Conservation (phyloP, 2,113 vertebrate species). For the Hiodon alosoides region DNA sequence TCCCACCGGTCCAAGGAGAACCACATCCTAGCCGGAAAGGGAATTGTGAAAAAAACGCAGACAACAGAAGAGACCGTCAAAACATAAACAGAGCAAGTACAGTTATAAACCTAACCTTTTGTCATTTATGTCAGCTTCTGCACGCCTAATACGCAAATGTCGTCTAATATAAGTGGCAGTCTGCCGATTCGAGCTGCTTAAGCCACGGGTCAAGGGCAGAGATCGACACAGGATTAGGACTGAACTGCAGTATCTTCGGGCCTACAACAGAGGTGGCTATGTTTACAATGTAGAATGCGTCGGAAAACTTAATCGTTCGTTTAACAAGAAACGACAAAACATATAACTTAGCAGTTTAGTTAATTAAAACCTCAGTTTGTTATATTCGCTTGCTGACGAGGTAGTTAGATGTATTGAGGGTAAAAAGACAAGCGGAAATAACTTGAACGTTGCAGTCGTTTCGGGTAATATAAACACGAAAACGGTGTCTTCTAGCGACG, state of each 20-base stretch:
- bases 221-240: constrained; percentile 54
- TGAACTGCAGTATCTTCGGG: constrained; percentile 50
- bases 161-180: constrained; percentile 25
- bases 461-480: no score
- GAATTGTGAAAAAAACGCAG: constrained; percentile 34
- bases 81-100: constrained; percentile 64
- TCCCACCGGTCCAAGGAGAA: constrained; percentile 4
- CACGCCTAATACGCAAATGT: constrained; percentile 39
- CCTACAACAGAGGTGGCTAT: constrained; percentile 43
- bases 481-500: no score
- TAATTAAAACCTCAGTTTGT: no score
- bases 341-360: no score
- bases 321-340: no score
- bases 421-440: no score
- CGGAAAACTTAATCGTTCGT: background rate
- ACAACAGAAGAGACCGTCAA: constrained; percentile 48
- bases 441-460: no score
- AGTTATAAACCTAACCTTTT: constrained; percentile 9
- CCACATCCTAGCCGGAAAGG: constrained; percentile 48
- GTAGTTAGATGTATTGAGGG: no score
- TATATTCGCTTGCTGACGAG: no score
- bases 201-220: constrained; percentile 27
- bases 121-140: constrained; percentile 11
- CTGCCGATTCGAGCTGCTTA: constrained; percentile 33
- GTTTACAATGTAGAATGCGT: constrained; percentile 4